Evolutionary conservation across 2,113 vertebrate genomes (phyloP), one percentile per base, ranked within the genome.

Genomic region (Saguinus imperator): DNA sequence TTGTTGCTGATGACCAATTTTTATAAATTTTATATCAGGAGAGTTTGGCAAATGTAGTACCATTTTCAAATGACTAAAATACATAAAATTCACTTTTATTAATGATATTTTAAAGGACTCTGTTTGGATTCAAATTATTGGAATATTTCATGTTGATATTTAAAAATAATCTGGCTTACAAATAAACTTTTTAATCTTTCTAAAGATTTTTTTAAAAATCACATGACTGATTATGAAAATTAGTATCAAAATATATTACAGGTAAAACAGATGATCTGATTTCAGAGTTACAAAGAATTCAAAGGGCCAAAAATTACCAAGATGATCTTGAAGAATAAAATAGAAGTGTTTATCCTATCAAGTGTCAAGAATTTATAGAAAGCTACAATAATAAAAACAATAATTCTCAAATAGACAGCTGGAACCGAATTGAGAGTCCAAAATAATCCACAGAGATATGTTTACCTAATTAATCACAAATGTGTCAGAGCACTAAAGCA

Each of bases 61-160:
- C 45, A 66, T 79, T 94, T 91, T 81, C 58, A 91, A 95, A 61
- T 94, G 85, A 91, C 12, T 75, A 64, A 85, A 87, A 57, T 73
- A 88, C 9, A 70, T 72, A 64, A 97, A 94, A 85, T 37, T 90
- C 23, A 58, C 25, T 73, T 77, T 83, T 70, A 50, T 64, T 72
- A 43, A 32, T 76, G 32, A 90, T 77, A 80, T 64, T 90, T 84
- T 88, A 87, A 95, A 79, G 48, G 18, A 73, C 8, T 66, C 32
- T 87, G 32, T 18, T 83, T 80, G 80, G 61, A 48, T 76, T 84
- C 64, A 80, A 80, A 68, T 80, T 80, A 25, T 37, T 35, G 16
- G 29, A 40, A 43, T 23, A 72, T 77, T 92, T 89, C 27, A 87
- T 48, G 2, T 48, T 82, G 57, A 72, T 55, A 83, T 75, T 87